These are phyloP conservation scores for Halcyon malimbica DNA, from an alignment of 2,113 vertebrate species.

Conservation along the genomic window DNA sequence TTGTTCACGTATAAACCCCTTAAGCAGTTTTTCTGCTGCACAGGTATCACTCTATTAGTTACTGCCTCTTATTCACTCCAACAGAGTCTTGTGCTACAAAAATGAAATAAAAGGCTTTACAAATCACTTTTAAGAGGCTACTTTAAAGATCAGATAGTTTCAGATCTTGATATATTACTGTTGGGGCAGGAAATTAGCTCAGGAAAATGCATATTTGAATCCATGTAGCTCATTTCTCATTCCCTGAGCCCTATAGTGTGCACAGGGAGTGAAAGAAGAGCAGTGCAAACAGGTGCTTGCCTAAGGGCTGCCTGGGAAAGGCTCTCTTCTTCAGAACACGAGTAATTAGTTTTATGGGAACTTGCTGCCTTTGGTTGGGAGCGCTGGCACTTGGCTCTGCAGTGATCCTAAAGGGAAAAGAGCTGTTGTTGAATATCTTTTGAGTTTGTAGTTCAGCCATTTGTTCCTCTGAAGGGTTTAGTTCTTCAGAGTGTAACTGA, in stretches of 20 bases:
- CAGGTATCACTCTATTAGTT: background rate
- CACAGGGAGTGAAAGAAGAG: background rate
- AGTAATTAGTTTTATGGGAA: background rate
- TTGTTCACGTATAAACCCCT: background rate
- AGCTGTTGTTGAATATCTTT: background rate
- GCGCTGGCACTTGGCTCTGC: background rate
- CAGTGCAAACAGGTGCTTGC: background rate
- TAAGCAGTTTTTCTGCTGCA: background rate
- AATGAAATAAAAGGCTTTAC: background rate
- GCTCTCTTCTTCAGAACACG: background rate
- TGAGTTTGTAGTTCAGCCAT: background rate
- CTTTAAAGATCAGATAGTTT: background rate
- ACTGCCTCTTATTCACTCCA: background rate
- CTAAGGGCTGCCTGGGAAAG: background rate
- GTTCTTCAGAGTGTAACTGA: background rate
- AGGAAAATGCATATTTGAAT: background rate
- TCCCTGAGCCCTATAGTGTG: background rate
- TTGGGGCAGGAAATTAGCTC: background rate
- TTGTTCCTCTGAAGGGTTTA: background rate
- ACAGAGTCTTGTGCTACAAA: background rate
- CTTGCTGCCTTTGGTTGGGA: background rate
- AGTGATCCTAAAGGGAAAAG: background rate
- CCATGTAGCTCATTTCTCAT: background rate
- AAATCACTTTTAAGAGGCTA: background rate
- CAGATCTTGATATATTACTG: background rate